A percentile compares a stretch with the other conserved stretches of the same genome.
Evolutionary conservation across 2,113 vertebrate genomes (phyloP).

Genomic region (Rana temporaria): DNA sequence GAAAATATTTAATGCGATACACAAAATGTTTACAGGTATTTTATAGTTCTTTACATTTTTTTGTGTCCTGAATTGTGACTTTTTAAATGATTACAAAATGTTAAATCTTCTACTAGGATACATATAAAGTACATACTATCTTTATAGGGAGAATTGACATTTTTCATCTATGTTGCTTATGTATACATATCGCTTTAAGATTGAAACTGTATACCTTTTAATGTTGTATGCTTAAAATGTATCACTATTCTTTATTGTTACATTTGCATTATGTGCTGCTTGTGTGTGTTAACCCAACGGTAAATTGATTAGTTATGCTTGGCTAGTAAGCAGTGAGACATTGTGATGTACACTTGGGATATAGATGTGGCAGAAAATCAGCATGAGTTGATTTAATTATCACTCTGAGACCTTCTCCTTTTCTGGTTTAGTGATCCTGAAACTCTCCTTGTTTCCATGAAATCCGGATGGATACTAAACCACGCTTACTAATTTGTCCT

Average conservation of each 20-base stretch:
- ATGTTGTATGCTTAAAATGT: not conserved
- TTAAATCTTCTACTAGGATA: no score
- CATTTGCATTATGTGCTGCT: constrained; percentile 72
- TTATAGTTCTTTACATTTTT: no score
- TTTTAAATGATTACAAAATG: no score
- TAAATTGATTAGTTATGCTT: constrained; percentile 90
- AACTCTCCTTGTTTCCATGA: constrained; percentile 68
- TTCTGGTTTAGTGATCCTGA: constrained; percentile 77
- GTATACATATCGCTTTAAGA: not conserved
- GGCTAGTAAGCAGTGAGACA: constrained; percentile 83
- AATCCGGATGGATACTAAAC: constrained; percentile 78
- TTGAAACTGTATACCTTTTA: not conserved
- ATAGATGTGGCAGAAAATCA: constrained; percentile 99
- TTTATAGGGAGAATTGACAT: not conserved
- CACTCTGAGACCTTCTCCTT: constrained; percentile 86
- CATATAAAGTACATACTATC: not conserved
- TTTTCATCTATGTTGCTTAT: not conserved
- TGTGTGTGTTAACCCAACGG: constrained; percentile 68
- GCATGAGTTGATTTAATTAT: constrained; percentile 99
- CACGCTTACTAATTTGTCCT: constrained; percentile 86
- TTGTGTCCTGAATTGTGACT: no score
- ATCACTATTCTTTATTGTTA: constrained; percentile 60
- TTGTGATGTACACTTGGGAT: constrained; percentile 90
- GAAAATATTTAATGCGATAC: no score
- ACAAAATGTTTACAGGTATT: no score